These are phyloP conservation scores for Molossus molossus DNA, from an alignment of 2,797 vertebrate genomes.

Conservation along the genomic window DNA sequence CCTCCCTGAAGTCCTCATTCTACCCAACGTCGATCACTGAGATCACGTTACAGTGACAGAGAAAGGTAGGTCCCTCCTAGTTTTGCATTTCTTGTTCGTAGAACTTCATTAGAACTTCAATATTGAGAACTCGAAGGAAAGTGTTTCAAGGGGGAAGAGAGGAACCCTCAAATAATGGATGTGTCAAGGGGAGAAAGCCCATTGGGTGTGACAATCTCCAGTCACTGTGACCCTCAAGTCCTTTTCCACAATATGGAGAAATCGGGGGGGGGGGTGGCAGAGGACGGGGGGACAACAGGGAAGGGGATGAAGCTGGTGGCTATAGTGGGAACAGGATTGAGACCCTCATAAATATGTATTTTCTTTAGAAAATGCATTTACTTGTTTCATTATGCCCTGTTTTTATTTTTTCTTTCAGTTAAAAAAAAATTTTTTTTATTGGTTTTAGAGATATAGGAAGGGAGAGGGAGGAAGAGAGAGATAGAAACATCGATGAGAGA, in stretches of 20 bases:
- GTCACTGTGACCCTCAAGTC: neutral
- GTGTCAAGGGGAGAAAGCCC: neutral
- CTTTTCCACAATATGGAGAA: neutral
- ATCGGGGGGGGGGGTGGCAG: no score
- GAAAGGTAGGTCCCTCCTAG: neutral
- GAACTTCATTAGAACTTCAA: neutral
- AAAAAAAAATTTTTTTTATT: no score
- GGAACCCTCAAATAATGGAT: neutral
- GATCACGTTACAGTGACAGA: neutral
- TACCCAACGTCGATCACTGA: neutral
- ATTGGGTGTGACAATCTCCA: neutral
- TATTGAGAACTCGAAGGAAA: neutral
- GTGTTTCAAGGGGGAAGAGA: neutral
- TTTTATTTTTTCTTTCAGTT: neutral
- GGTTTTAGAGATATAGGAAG: no score
- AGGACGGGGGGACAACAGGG: neutral
- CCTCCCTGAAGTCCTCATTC: neutral
- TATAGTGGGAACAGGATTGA: accelerated
- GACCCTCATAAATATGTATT: neutral
- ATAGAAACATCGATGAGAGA: no score
- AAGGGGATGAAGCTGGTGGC: accelerated
- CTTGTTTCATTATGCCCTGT: neutral
- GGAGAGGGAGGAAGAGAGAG: no score
- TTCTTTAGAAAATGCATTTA: neutral
- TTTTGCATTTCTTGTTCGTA: neutral